phyloP scores from a whole-genome alignment of 2,113 vertebrate species.

The Nyctereutes procyonoides region DNA sequence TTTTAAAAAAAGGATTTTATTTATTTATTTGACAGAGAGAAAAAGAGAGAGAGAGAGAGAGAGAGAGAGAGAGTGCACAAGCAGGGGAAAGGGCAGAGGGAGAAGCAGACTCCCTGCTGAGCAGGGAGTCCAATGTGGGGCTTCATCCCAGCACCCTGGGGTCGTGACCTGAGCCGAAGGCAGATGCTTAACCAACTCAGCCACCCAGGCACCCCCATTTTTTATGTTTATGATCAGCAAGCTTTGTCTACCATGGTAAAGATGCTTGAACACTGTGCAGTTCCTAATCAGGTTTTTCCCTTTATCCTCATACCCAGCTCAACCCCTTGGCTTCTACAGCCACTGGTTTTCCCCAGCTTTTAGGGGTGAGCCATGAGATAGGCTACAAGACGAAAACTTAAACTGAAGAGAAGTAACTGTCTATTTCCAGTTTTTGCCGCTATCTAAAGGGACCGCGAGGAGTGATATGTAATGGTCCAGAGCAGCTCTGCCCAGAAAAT shows the following conservation, averaged over 20 bases:
- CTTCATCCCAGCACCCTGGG: no score
- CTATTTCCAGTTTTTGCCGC: neutral
- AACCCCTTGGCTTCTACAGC: neutral
- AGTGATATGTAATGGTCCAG: neutral
- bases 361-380: neutral
- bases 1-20: no score
- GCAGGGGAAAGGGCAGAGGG: no score
- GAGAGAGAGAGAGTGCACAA: no score
- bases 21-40: no score
- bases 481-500: neutral
- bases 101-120: no score
- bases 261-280: fast-evolving
- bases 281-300: neutral
- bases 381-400: neutral
- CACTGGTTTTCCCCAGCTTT: neutral
- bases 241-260: neutral
- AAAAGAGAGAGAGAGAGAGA: no score
- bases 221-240: neutral
- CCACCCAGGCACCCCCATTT: no score
- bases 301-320: neutral
- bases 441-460: neutral
- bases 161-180: no score
- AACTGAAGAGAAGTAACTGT: neutral
- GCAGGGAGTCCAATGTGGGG: no score
- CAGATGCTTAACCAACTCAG: no score